Base-by-base conservation (phyloP, 2,888 invertebrate species). In the Netelia melanura region DNA sequence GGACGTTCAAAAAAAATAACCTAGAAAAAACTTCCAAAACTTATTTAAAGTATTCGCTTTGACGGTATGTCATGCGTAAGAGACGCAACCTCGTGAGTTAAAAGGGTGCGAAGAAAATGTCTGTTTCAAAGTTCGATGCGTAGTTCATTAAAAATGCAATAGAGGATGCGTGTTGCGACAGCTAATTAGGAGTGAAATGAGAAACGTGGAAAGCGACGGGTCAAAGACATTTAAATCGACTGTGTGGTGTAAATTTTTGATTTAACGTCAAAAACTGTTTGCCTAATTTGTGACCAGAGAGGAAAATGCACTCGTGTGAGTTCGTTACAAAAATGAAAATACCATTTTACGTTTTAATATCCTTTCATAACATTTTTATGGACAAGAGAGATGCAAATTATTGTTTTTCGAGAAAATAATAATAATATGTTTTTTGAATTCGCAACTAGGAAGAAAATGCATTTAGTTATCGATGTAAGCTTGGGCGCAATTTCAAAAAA, bases 61-160 rank as follows among this genome's bases (percentile, higher is more conserved):
- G 21, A 21, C 21, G 21, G 21, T 21, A 14, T 14, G 1, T 3
- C 48, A 48, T 14, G 14, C 48, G 48, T 38, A 38, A 48, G 48
- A 11, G 14, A 3, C 48, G 48, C 0, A 48, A 38, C 5, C 38
- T 11, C 3, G 48, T 14, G 14, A 48, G 14, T 11, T 0, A 14
- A 48, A 48, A 48, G 38, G 17, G 52, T n/a, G 30, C 11, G n/a
- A 30, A 14, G 43, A 65, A 52, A 68, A 68, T 14, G 9, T 76
- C 64, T 56, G 64, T 65, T n/a, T 65, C 64, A 65, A 76, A 76
- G 52, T 30, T 10, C 2, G 23, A n/a, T n/a, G 64, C 38, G 38
- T 38, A 38, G 56, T 23, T 30, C 21, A n/a, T 9, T 14, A 17
- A 54, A 64, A 76, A 61, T 21, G n/a, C 11, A 76, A 23, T 9